These are phyloP conservation scores for Zoanthus sociatus DNA, from an alignment of 92 coral and sea anemone genomes.

Conservation along the genomic window DNA sequence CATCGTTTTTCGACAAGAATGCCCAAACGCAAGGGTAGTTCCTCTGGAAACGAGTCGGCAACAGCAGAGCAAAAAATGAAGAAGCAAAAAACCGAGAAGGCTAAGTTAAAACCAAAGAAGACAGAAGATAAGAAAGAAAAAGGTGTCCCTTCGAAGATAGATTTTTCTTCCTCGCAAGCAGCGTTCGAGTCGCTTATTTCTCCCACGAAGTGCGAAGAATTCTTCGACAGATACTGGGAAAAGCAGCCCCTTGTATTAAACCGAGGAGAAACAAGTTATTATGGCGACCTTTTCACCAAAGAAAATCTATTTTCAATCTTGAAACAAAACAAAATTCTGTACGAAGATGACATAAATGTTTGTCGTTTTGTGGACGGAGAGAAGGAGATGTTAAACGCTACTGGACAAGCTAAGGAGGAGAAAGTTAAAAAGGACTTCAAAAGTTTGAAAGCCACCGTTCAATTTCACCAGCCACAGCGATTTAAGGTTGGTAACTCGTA, in stretches of 20 bases:
- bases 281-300: constrained; percentile 76
- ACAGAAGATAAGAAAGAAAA: constrained; percentile 51
- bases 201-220: constrained; percentile 68
- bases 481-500: constrained; percentile 70
- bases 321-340: constrained; percentile 77
- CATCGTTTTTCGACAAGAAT: neutral
- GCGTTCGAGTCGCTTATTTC: constrained; percentile 79
- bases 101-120: constrained; percentile 70
- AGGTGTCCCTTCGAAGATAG: constrained; percentile 54
- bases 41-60: constrained; percentile 61
- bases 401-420: constrained; percentile 57
- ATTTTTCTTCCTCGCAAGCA: constrained; percentile 74
- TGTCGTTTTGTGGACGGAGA: constrained; percentile 84
- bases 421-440: constrained; percentile 74
- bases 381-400: constrained; percentile 72
- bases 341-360: constrained; percentile 77
- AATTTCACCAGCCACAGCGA: constrained; percentile 90
- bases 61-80: constrained; percentile 34
- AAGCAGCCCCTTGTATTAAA: constrained; percentile 82
- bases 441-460: constrained; percentile 73
- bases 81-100: constrained; percentile 59
- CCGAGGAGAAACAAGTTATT: constrained; percentile 77
- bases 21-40: constrained; percentile 82
- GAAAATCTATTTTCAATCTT: constrained; percentile 68
- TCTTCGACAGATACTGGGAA: constrained; percentile 89